phyloP scores from a whole-genome alignment of 1,140 invertebrate genomes.

The Neodiprion virginianus region DNA sequence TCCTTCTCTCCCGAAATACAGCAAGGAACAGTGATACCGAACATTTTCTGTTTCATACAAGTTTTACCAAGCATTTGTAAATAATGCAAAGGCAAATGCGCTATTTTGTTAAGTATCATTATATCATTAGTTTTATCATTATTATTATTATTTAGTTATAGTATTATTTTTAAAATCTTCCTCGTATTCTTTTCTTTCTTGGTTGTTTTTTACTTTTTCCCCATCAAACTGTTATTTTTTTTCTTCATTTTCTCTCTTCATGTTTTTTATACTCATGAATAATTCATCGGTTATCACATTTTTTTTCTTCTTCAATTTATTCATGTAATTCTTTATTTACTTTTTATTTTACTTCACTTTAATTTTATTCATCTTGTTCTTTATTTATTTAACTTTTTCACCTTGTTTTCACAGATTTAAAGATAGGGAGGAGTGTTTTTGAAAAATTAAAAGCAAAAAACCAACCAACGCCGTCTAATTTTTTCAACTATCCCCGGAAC shows the following conservation, averaged over 20 bases:
- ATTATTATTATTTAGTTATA: conserved; percentile 26
- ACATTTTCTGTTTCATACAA: conserved; percentile 50
- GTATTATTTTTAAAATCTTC: background rate
- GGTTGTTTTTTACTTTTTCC: conserved; percentile 43
- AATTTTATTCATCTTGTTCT: conserved; percentile 29
- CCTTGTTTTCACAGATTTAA: conserved; percentile 55
- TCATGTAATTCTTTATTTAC: conserved; percentile 23
- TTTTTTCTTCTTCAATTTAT: background rate
- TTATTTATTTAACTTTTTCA: conserved; percentile 63
- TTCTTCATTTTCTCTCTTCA: no score
- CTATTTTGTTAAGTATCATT: conserved; percentile 49
- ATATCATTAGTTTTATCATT: conserved; percentile 33
- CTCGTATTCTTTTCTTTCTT: background rate
- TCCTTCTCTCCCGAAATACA: conserved; percentile 27
- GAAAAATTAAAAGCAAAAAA: no score
- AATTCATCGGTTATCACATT: conserved; percentile 51
- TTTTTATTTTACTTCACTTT: conserved; percentile 42
- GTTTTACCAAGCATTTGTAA: conserved; percentile 61
- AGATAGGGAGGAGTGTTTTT: conserved; percentile 42
- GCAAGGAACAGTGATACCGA: conserved; percentile 31
- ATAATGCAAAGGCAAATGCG: conserved; percentile 61
- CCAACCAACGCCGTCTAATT: no score
- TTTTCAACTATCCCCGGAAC: conserved; percentile 42
- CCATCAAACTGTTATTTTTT: conserved; percentile 49
- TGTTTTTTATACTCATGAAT: conserved; percentile 46